phyloP scores from a whole-genome alignment of 2,888 invertebrate genomes.

The Pyrochroa serraticornis region DNA sequence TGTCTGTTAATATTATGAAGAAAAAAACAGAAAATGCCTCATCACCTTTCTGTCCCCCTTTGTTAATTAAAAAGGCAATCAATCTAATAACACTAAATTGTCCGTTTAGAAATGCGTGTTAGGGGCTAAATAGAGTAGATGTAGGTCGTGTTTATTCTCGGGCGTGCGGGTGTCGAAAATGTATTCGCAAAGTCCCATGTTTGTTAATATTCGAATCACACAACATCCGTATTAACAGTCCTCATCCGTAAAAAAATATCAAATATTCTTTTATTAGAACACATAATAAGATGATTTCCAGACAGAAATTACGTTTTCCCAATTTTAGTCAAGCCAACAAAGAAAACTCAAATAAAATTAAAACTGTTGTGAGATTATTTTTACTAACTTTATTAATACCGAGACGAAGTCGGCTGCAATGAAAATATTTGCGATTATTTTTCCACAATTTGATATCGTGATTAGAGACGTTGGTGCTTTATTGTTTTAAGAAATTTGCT shows the following conservation, averaged over 20 bases:
- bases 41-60: no score
- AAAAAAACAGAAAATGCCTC: no score
- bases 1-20: no score
- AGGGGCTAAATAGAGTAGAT: no score
- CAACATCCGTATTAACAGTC: not conserved
- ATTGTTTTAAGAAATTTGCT: not conserved
- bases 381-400: constrained; percentile 1
- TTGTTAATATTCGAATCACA: constrained; percentile 2
- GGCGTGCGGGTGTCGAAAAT: no score
- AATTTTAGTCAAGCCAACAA: constrained; percentile 2
- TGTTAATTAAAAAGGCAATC: no score
- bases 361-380: not conserved
- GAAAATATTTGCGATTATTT: not conserved
- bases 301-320: constrained; percentile 8
- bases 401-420: not conserved
- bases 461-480: no score
- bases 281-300: not conserved
- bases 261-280: constrained; percentile 9
- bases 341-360: constrained; percentile 2
- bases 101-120: no score
- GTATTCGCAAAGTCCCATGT: not conserved
- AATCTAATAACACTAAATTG: no score
- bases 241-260: constrained; percentile 5
- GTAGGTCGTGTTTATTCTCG: no score
- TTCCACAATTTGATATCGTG: not conserved